These are phyloP conservation scores for Plecturocebus donacophilus DNA, from an alignment of 2,113 vertebrate species.

Conservation along the genomic window DNA sequence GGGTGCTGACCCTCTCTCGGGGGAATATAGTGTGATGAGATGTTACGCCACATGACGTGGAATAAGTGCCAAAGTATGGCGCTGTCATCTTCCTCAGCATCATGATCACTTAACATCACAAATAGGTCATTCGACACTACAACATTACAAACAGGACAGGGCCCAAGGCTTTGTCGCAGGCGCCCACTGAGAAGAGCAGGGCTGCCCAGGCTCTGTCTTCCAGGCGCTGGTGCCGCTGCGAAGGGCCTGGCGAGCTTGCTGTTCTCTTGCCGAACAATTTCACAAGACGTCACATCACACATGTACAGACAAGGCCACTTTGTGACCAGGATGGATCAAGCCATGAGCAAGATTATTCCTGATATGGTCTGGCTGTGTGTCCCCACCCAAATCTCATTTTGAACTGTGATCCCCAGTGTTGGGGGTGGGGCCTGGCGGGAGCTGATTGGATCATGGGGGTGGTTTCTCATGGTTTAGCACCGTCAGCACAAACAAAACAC, in stretches of 20 bases:
- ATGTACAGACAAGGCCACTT: background rate
- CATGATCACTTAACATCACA: background rate
- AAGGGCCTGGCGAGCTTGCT: background rate
- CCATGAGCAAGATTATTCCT: background rate
- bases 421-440: no score
- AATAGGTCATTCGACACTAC: background rate
- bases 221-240: accelerated
- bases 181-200: background rate
- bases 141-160: background rate
- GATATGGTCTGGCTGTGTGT: background rate
- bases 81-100: background rate
- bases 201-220: no score
- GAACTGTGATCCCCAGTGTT: no score
- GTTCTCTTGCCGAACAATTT: background rate
- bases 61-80: background rate
- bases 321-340: background rate
- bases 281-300: background rate
- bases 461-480: no score
- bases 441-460: no score
- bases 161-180: background rate
- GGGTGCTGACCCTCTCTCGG: background rate
- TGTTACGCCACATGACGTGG: background rate
- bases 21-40: background rate
- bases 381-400: no score
- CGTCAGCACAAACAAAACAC: background rate